phyloP scores from a whole-genome alignment of 2,797 vertebrate species.

The Remorina albescens region DNA sequence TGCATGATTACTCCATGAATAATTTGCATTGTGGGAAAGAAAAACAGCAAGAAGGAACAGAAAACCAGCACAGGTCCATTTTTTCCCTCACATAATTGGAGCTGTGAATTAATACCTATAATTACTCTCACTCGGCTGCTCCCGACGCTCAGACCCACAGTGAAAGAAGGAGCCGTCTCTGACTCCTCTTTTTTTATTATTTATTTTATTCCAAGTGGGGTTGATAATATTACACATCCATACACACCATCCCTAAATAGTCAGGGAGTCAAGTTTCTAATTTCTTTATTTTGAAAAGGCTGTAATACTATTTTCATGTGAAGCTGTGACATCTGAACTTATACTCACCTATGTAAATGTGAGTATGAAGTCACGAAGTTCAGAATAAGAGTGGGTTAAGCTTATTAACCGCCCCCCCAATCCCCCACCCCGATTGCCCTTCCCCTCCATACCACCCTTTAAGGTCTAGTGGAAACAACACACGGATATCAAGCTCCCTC shows the following conservation, averaged over 20 bases:
- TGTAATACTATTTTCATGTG: slow-evolving; percentile 38
- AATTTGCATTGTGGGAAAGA: slow-evolving; percentile 68
- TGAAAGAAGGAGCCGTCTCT: slow-evolving; percentile 27
- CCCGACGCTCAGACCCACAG: slow-evolving; percentile 51
- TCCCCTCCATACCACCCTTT: neutral
- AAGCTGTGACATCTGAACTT: slow-evolving; percentile 56
- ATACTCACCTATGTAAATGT: slow-evolving; percentile 58
- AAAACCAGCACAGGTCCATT: slow-evolving; percentile 64
- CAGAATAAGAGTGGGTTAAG: slow-evolving; percentile 41
- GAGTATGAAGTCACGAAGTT: slow-evolving; percentile 51
- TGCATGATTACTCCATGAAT: slow-evolving; percentile 55
- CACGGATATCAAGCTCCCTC: slow-evolving; percentile 46
- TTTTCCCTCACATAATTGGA: slow-evolving; percentile 62
- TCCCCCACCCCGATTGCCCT: neutral
- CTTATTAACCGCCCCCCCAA: slow-evolving; percentile 44
- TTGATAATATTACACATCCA: slow-evolving; percentile 36
- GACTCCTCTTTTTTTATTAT: slow-evolving; percentile 40
- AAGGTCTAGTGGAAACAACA: slow-evolving; percentile 48
- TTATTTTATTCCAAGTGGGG: slow-evolving; percentile 7
- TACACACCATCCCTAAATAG: no score
- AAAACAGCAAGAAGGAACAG: slow-evolving; percentile 66
- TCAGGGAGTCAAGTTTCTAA: slow-evolving; percentile 54
- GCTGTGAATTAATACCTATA: slow-evolving; percentile 70
- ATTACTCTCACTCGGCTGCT: slow-evolving; percentile 61
- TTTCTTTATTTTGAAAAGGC: slow-evolving; percentile 55